Conservation (phyloP, 2,113 vertebrate genomes). For the Ciconia maguari region DNA sequence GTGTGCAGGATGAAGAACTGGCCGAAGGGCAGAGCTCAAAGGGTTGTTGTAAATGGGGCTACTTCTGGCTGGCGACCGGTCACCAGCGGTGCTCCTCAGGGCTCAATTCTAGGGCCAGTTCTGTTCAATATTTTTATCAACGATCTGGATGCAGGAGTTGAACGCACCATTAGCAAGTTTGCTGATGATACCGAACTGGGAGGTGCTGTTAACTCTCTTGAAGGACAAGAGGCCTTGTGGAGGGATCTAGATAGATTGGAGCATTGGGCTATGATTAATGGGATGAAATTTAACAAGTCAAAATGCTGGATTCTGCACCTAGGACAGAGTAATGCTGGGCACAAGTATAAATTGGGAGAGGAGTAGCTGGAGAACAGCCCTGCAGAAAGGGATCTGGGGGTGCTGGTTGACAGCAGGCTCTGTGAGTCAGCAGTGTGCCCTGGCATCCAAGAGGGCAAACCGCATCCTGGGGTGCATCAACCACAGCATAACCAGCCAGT, state of each 20-base stretch:
- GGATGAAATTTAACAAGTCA: background rate
- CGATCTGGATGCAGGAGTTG: background rate
- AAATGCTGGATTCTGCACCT: background rate
- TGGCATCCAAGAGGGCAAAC: background rate
- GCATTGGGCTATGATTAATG: background rate
- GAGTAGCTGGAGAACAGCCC: background rate
- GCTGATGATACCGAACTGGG: background rate
- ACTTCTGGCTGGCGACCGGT: no score
- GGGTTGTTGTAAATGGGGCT: background rate
- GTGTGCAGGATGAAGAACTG: background rate
- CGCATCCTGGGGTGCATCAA: background rate
- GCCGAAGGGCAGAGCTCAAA: background rate
- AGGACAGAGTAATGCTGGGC: rapidly evolving
- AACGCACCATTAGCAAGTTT: background rate
- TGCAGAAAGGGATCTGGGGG: background rate
- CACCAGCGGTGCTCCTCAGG: no score
- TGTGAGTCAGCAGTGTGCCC: background rate
- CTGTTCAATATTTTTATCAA: background rate
- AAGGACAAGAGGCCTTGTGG: background rate
- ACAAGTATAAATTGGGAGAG: background rate
- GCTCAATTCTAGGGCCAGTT: background rate
- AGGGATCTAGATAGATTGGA: background rate
- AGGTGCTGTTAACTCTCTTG: background rate
- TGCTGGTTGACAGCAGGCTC: background rate
- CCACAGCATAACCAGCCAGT: background rate